Conservation (phyloP, 1,140 invertebrate genomes). For the Lasioglossum baleicum region DNA sequence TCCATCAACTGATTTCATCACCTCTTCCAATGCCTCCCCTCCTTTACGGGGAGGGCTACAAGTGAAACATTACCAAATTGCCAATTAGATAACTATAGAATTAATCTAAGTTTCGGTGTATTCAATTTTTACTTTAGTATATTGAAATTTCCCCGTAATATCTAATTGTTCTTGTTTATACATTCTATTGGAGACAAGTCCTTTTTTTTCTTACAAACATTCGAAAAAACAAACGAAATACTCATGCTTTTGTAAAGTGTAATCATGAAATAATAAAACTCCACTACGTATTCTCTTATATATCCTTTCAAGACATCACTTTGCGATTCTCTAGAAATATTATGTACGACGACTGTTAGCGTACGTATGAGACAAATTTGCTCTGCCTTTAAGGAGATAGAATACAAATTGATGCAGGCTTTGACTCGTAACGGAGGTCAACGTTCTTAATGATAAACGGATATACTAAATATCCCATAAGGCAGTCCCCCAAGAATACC, state of each 20-base stretch:
- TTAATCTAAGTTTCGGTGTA: constrained; percentile 51
- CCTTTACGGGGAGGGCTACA: constrained; percentile 79
- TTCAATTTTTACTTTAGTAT: constrained; percentile 59
- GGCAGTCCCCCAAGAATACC: constrained; percentile 79
- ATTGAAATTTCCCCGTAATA: constrained; percentile 55
- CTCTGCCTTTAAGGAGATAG: constrained; percentile 4
- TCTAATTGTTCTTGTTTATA: constrained; percentile 39
- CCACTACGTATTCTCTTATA: background rate
- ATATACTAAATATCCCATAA: constrained; percentile 75
- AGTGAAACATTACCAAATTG: constrained; percentile 80
- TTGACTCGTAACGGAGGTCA: constrained; percentile 20
- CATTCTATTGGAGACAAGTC: constrained; percentile 34
- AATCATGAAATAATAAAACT: constrained; percentile 16
- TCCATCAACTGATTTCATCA: constrained; percentile 60
- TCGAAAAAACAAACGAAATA: constrained; percentile 23
- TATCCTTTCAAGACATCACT: constrained; percentile 4
- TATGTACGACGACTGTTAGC: background rate
- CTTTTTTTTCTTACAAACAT: constrained; percentile 24
- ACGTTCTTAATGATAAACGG: constrained; percentile 42
- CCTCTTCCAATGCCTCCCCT: constrained; percentile 74
- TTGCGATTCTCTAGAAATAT: constrained; percentile 11
- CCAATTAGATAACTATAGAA: constrained; percentile 75
- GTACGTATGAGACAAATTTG: background rate
- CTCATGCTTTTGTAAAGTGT: background rate
- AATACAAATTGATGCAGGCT: constrained; percentile 15